Percentiles rank a stretch among this genome's conserved stretches.
Conservation (phyloP, 2,888 invertebrate genomes). For the Platypus cylindrus region DNA sequence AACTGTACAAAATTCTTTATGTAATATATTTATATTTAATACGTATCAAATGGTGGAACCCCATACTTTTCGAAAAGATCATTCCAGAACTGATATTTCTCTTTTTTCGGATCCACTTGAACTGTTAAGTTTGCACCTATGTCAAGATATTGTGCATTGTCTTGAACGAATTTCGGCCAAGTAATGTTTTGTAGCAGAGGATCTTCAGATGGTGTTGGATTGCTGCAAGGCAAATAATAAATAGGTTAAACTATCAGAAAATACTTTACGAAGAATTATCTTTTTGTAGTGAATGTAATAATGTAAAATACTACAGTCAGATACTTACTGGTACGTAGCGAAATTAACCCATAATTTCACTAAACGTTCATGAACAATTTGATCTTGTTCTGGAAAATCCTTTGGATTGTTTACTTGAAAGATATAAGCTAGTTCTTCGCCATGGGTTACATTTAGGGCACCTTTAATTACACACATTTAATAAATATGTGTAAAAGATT, state of each 20-base stretch:
- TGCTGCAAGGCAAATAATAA: too few species aligned
- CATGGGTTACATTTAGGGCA: conserved; percentile 18
- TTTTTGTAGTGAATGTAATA: too few species aligned
- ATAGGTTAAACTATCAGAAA: conserved; percentile 1
- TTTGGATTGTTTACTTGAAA: conserved; percentile 11
- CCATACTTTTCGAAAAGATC: conserved; percentile 17
- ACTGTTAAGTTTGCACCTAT: conserved; percentile 17
- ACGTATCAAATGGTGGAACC: conserved; percentile 15
- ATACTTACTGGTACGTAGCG: conserved; percentile 10
- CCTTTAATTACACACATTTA: background rate
- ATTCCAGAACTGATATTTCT: conserved; percentile 17
- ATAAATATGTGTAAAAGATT: background rate
- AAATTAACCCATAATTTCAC: conserved; percentile 16
- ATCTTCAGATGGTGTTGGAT: conserved; percentile 12
- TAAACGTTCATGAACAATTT: conserved; percentile 11
- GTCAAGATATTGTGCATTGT: conserved; percentile 16
- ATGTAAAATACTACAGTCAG: too few species aligned
- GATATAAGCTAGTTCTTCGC: conserved; percentile 19
- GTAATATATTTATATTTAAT: too few species aligned
- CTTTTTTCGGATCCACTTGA: conserved; percentile 13
- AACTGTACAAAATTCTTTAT: too few species aligned
- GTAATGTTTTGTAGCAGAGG: conserved; percentile 12
- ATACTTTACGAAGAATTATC: too few species aligned
- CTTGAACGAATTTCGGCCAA: conserved; percentile 13
- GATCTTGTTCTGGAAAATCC: conserved; percentile 12